Base-by-base conservation (phyloP, 2,888 invertebrate genomes). In the Gymnoscelis rufifasciata region DNA sequence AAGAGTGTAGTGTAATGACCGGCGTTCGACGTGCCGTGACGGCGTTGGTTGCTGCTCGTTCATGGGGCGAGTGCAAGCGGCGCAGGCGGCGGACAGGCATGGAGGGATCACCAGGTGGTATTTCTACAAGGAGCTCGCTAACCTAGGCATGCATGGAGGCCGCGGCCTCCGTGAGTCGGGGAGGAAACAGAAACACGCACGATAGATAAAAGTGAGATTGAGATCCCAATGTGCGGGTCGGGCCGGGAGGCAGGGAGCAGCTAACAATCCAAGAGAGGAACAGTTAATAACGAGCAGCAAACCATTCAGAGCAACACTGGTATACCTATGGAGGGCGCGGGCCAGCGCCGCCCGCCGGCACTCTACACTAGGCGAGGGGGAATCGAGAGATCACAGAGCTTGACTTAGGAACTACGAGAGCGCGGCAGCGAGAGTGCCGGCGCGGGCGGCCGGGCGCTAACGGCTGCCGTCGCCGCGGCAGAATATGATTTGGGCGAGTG, bases 401-500 rank as follows among this genome's bases (percentile, higher is more conserved):
- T 74, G 75, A 72, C 75, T 71, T 75, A 75, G 71, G 60, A 80
- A 71, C 73, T 74, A 78, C 38, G 38, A 45, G 45, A 35, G 49
- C 66, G 72, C 71, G 68, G n/a, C n/a, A 67, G 67, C 71, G 66
- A 70, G 71, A 54, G 68, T 54, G 71, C 53, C 65, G 68, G 43
- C 47, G 43, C 41, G 41, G 43, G 64, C 66, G 60, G 80, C 67
- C 72, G 74, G 72, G 79, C 81, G 90, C 89, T 88, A 87, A 69
- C 89, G 86, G 81, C 83, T 71, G 74, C 80, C 87, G 83, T 84
- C 90, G 90, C 90, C 89, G 90, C 83, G 78, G 71, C 71, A 77
- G 91, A 92, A 92, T 91, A 92, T 90, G 89, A 91, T 90, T 90
- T 90, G 90, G 90, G 92, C 92, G 90, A 92, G 91, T 87, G 91